These are phyloP conservation scores for Tragelaphus buxtoni DNA, from an alignment of 2,113 vertebrate genomes.

Conservation along the genomic window DNA sequence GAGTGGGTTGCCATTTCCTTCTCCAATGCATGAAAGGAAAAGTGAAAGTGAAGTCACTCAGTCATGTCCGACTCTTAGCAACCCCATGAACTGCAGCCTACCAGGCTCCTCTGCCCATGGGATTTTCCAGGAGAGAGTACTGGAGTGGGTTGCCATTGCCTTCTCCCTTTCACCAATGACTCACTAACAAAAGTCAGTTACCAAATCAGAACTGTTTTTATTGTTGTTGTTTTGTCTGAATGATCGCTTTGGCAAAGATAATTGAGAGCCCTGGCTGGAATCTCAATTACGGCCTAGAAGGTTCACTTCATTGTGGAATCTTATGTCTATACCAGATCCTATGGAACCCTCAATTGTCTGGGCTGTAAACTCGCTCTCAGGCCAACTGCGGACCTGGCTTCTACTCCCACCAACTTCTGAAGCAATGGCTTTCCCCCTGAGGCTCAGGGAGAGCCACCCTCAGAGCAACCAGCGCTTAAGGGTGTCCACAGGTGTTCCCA, in stretches of 20 bases:
- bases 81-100: no score
- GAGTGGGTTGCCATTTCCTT: no score
- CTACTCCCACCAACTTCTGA: neutral
- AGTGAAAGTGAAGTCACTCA: no score
- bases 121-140: no score
- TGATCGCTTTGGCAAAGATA: neutral
- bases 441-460: fast-evolving
- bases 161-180: neutral
- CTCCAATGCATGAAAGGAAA: no score
- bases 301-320: neutral
- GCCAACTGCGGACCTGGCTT: neutral
- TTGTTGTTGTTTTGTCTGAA: neutral
- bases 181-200: neutral
- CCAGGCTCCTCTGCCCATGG: no score
- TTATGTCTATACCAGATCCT: neutral
- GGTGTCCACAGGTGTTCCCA: neutral
- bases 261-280: neutral
- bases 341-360: fast-evolving
- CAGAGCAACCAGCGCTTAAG: neutral
- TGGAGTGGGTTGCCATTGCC: no score
- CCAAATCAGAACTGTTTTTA: neutral
- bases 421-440: fast-evolving
- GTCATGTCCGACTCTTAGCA: no score
- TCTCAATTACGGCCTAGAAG: neutral
- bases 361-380: neutral